These are phyloP conservation scores for Enteromius paludinosus DNA, from an alignment of 2,797 vertebrate species.

Conservation along the genomic window DNA sequence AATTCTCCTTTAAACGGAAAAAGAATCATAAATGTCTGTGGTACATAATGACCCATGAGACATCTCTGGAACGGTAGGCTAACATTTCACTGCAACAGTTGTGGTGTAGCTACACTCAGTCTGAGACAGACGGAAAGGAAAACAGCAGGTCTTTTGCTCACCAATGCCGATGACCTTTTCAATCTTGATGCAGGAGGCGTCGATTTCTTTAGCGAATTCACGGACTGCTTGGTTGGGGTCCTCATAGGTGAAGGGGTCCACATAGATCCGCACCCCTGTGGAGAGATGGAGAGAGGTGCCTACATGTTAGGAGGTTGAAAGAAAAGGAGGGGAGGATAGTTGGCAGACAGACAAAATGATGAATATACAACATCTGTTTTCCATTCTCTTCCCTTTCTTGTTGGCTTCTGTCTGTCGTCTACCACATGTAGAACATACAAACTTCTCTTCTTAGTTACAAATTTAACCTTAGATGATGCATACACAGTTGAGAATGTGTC, in stretches of 20 bases:
- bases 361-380: conserved; percentile 56
- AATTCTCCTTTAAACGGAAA: conserved; percentile 86
- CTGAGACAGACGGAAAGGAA: conserved; percentile 49
- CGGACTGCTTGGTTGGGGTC: conserved; percentile 98
- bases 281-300: conserved; percentile 23
- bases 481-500: conserved; percentile 11
- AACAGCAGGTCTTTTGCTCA: conserved; percentile 73
- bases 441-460: neutral
- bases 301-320: conserved; percentile 34
- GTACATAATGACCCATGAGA: conserved; percentile 29
- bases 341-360: conserved; percentile 49
- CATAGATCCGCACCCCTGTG: conserved; percentile 96
- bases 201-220: conserved; percentile 99
- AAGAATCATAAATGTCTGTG: conserved; percentile 31
- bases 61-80: conserved; percentile 16
- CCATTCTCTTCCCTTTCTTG: conserved; percentile 36
- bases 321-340: conserved; percentile 46
- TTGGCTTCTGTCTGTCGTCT: conserved; percentile 39
- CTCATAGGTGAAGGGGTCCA: conserved; percentile 98
- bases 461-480: neutral
- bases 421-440: neutral
- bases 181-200: conserved; percentile 97
- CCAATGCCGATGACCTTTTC: conserved; percentile 99
- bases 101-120: conserved; percentile 4
- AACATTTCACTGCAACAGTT: conserved; percentile 38